These are phyloP conservation scores for Hypotaenidia okinawae DNA, from an alignment of 2,797 vertebrate genomes.

Conservation along the genomic window DNA sequence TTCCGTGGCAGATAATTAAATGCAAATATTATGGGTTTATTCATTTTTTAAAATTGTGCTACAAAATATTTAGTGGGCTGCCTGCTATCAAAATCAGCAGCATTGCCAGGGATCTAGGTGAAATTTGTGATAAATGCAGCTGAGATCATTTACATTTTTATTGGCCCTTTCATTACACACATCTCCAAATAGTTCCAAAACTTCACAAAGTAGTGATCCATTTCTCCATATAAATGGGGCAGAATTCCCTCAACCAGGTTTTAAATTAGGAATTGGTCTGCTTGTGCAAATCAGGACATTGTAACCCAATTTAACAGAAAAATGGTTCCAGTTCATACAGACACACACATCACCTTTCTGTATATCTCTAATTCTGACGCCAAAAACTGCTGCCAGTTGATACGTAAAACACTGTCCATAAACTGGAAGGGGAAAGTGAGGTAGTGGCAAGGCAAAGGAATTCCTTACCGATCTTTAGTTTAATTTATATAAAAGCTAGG, in stretches of 20 bases:
- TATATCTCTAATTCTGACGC: not conserved
- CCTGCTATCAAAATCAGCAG: slow-evolving; percentile 11
- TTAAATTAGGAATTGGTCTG: not conserved
- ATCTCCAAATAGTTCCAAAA: not conserved
- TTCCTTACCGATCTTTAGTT: not conserved
- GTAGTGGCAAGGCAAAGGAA: not conserved
- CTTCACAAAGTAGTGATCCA: not conserved
- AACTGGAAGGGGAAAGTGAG: not conserved
- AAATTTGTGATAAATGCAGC: slow-evolving; percentile 3
- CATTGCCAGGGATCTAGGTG: not conserved
- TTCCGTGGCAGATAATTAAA: not conserved
- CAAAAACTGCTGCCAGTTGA: not conserved
- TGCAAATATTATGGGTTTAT: slow-evolving; percentile 7
- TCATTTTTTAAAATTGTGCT: not conserved
- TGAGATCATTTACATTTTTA: slow-evolving; percentile 37
- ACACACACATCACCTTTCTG: not conserved
- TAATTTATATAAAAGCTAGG: not conserved
- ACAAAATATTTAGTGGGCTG: not conserved
- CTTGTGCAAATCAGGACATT: not conserved
- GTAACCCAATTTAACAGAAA: not conserved
- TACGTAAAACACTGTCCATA: not conserved
- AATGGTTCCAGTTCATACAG: not conserved
- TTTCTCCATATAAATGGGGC: not conserved
- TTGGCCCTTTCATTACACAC: not conserved
- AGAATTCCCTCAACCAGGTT: not conserved